phyloP scores from a whole-genome alignment of 1,140 invertebrate genomes.

The Heterodera carotae region DNA sequence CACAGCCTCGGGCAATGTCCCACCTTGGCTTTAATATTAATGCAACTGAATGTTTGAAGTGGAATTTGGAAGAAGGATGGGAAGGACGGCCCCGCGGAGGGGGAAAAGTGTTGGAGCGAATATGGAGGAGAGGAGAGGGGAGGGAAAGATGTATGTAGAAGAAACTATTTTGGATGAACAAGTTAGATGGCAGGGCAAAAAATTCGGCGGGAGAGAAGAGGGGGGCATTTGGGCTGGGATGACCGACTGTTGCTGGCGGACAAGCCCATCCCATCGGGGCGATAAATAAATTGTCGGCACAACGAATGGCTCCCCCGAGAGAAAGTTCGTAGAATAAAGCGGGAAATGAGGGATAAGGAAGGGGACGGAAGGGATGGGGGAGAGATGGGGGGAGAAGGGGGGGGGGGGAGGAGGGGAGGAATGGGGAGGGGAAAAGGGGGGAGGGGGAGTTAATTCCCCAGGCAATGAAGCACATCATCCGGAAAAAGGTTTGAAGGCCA shows the following conservation, averaged over 20 bases:
- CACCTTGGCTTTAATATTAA: conserved; percentile 21
- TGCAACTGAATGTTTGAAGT: conserved; percentile 1
- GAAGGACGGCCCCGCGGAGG: not conserved
- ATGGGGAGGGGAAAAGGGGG: not conserved
- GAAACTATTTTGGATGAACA: conserved; percentile 1
- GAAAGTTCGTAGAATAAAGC: conserved; percentile 4
- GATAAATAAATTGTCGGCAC: conserved; percentile 18
- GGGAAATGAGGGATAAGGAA: not conserved
- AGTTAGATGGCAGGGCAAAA: not conserved
- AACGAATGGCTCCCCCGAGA: conserved; percentile 3
- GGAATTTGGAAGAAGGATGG: not conserved
- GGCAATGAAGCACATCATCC: not conserved
- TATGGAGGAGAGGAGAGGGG: not conserved
- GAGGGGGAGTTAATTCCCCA: not conserved
- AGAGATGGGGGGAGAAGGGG: not conserved
- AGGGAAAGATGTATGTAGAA: not conserved
- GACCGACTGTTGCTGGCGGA: not conserved
- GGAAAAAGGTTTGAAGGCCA: not conserved
- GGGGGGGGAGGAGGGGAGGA: not conserved
- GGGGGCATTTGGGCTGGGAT: not conserved
- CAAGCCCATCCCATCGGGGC: not conserved
- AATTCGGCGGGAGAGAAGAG: not conserved
- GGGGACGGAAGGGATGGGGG: not conserved
- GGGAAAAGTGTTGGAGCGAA: not conserved
- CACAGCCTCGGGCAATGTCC: not conserved